These are phyloP conservation scores for Chloromyia formosa DNA, from an alignment of 2,888 invertebrate species.

Conservation along the genomic window DNA sequence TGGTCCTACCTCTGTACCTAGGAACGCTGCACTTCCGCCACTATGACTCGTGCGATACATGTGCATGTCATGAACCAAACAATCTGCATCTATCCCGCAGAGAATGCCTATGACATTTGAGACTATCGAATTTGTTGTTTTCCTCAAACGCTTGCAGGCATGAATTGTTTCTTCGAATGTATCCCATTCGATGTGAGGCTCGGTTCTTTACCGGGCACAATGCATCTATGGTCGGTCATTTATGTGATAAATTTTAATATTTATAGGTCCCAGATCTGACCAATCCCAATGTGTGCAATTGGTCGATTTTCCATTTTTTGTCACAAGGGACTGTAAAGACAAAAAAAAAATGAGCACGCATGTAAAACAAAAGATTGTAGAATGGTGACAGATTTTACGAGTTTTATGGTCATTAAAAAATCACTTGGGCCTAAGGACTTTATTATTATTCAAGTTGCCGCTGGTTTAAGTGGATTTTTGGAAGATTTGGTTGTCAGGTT, in stretches of 20 bases:
- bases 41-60: slow-evolving; percentile 23
- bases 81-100: background rate
- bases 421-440: background rate
- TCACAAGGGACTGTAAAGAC: background rate
- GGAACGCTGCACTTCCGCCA: background rate
- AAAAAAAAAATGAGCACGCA: background rate
- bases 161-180: too few species aligned
- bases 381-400: slow-evolving; percentile 39
- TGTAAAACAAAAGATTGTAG: slow-evolving; percentile 4
- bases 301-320: too few species aligned
- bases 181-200: too few species aligned
- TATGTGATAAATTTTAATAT: too few species aligned
- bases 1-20: too few species aligned
- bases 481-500: background rate
- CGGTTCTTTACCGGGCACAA: too few species aligned
- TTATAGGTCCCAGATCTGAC: too few species aligned
- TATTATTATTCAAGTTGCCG: slow-evolving; percentile 2
- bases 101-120: background rate
- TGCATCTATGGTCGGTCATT: too few species aligned
- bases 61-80: background rate
- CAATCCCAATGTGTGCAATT: too few species aligned
- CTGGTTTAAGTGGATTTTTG: background rate
- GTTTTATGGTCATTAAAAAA: slow-evolving; percentile 38
- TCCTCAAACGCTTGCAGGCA: background rate
- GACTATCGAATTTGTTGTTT: background rate